Conservation (phyloP, 2,888 invertebrate genomes). For the Clunio marinus region DNA sequence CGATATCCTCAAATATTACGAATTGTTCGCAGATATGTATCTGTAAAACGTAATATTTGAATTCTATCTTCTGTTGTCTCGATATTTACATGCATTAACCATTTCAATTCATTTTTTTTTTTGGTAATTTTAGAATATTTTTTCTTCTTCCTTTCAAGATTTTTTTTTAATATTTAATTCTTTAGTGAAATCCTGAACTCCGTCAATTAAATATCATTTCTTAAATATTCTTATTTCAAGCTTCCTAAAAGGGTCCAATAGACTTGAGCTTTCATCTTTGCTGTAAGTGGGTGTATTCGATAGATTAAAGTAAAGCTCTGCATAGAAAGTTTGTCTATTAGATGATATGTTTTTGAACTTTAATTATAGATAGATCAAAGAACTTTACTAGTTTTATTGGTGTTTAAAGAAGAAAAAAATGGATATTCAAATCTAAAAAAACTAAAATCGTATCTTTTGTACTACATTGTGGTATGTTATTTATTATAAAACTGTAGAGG, state of each 20-base stretch:
- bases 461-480: constrained; percentile 8
- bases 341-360: constrained; percentile 33
- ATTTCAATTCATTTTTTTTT: background rate
- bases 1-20: too few relatives aligned
- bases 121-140: background rate
- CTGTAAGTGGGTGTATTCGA: background rate
- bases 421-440: background rate
- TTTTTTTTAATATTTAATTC: background rate
- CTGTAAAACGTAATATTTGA: too few relatives aligned
- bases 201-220: background rate
- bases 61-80: too few relatives aligned
- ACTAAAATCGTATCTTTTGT: background rate
- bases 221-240: constrained; percentile 1
- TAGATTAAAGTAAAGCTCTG: background rate
- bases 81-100: background rate
- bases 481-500: too few relatives aligned
- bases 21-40: too few relatives aligned
- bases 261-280: background rate
- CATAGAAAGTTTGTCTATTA: constrained; percentile 19
- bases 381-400: background rate
- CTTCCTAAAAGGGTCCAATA: background rate
- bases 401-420: background rate
- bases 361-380: background rate
- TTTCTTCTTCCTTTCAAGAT: background rate
- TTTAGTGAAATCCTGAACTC: background rate